Evolutionary conservation across 2,888 invertebrate species (phyloP), one percentile per base, ranked within the genome.

Genomic region (Zygothrica quintamaculata): DNA sequence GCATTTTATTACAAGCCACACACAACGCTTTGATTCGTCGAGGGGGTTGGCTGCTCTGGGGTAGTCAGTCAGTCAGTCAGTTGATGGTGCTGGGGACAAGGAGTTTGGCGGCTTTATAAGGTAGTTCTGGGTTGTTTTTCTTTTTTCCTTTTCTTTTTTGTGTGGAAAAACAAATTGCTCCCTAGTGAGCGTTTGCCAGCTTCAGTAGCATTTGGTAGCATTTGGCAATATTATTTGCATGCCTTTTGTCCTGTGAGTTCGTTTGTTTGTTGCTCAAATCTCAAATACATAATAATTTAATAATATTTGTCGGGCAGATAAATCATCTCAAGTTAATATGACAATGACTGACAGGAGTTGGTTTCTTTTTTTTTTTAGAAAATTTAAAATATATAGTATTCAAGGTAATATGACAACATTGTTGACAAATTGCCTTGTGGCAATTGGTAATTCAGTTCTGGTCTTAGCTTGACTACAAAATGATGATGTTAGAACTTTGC

Each of bases 251-350:
- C n/a, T n/a, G n/a, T n/a, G n/a, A n/a, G n/a, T n/a, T n/a, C n/a
- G n/a, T n/a, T n/a, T n/a, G 58, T 60, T 70, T 61, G 53, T 55
- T 65, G 72, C 59, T 46, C 56, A 29, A 65, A 48, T 61, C 67
- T 43, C 56, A 43, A 71, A 78, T 69, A 76, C 81, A 80, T 79
- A 88, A 88, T 87, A 89, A 89, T 88, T 86, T 79, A 86, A 88
- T 89, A 89, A 89, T 87, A 88, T 86, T 84, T 89, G 87, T 88
- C 85, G 86, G 85, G 73, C 74, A 81, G 84, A 86, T 88, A 86
- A 89, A 89, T 86, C 86, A 82, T 70, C 65, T 71, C 69, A 56
- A 74, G 70, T 84, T 89, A 88, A 88, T 89, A 87, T 79, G 88
- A 86, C 88, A 87, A 73, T 68, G 73, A 65, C 11, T 78, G 85